Conservation (phyloP, 1,140 invertebrate genomes). For the Drosophila saltans region DNA sequence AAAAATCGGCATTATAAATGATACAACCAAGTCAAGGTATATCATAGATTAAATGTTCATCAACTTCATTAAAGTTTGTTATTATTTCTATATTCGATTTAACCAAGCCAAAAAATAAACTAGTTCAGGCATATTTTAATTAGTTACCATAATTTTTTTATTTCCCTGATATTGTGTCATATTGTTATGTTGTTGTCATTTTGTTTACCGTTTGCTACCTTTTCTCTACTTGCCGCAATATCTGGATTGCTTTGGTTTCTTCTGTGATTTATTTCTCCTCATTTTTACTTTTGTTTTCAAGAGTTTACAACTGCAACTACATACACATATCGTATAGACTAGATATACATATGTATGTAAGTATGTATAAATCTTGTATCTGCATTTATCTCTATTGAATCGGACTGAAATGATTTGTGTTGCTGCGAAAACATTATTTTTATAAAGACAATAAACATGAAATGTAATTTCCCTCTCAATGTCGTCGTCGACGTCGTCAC, state of each 20-base stretch:
- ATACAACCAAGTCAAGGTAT: no score
- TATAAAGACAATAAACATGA: conserved; percentile 81
- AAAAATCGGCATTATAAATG: no score
- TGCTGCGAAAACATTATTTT: conserved; percentile 69
- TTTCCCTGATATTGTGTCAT: no score
- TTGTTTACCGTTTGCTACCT: no score
- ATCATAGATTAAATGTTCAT: no score
- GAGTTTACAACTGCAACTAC: conserved; percentile 1
- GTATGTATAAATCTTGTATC: conserved; percentile 7
- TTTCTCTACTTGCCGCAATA: neutral
- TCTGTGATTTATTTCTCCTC: neutral
- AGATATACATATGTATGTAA: neutral
- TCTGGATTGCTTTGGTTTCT: neutral
- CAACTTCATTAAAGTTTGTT: no score
- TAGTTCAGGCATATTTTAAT: no score
- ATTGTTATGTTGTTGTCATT: no score
- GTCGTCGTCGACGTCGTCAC: conserved; percentile 41
- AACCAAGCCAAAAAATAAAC: no score
- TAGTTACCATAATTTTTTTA: no score
- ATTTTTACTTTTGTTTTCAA: neutral
- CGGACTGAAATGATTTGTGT: conserved; percentile 21
- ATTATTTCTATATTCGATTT: no score
- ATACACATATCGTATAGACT: neutral
- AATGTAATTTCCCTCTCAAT: conserved; percentile 81
- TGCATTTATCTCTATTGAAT: conserved; percentile 19